Evolutionary conservation across 2,888 invertebrate genomes (phyloP).

Genomic region (Patella pellucida): DNA sequence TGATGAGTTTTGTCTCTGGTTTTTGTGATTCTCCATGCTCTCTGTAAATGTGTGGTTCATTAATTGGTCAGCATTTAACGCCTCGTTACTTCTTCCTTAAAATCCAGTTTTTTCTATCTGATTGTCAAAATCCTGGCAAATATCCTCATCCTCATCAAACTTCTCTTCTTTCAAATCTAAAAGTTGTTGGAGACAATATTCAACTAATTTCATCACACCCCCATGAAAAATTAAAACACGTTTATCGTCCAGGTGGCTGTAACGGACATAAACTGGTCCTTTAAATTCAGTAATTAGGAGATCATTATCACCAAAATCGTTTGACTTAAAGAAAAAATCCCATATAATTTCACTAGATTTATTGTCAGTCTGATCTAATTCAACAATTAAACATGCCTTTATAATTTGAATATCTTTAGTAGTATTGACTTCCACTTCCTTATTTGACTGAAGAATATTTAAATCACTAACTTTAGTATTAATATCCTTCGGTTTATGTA

Average conservation of each 20-base stretch:
- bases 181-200: neutral
- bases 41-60: neutral
- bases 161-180: neutral
- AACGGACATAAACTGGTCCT: neutral
- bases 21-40: neutral
- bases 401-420: neutral
- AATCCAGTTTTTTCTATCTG: neutral
- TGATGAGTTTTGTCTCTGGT: neutral
- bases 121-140: neutral
- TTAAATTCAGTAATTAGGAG: neutral
- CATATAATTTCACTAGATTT: neutral
- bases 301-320: neutral
- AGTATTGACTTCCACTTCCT: no score
- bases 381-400: neutral
- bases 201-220: neutral
- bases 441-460: neutral
- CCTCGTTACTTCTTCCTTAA: neutral
- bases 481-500: neutral
- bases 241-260: neutral
- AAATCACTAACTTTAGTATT: neutral
- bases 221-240: neutral
- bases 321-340: neutral
- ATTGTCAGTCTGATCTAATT: neutral
- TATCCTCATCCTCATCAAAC: neutral
- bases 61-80: neutral